These are phyloP conservation scores for Pangasius macronema DNA, from an alignment of 2,797 vertebrate genomes.

Conservation along the genomic window DNA sequence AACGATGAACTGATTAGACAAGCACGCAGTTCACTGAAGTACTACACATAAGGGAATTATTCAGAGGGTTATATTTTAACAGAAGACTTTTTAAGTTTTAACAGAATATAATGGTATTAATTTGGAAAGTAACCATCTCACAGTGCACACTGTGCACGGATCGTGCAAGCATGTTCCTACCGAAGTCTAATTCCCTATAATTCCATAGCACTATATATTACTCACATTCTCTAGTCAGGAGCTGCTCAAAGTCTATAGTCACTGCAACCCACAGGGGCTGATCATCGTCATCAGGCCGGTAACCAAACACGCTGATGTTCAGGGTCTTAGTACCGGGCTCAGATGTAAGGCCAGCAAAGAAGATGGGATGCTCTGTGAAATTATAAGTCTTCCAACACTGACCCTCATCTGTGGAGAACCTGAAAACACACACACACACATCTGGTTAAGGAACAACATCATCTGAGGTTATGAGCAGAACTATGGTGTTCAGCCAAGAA, in stretches of 20 bases:
- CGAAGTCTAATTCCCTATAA: not conserved
- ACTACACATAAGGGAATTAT: not conserved
- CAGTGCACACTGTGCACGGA: not conserved
- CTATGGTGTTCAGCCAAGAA: not conserved
- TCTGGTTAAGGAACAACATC: not conserved
- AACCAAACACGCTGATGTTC: constrained; percentile 82
- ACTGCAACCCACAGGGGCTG: constrained; percentile 80
- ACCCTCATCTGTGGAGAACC: constrained; percentile 82
- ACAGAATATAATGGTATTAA: not conserved
- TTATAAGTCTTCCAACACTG: constrained; percentile 80
- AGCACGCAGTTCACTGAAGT: not conserved
- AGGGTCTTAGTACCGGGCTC: constrained; percentile 79
- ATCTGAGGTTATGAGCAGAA: not conserved
- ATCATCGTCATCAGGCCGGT: constrained; percentile 72
- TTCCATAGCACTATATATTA: constrained; percentile 5
- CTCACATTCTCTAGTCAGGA: constrained; percentile 79
- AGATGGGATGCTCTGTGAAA: constrained; percentile 80
- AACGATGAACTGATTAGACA: not conserved
- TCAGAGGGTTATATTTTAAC: not conserved
- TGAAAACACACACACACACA: constrained; percentile 44
- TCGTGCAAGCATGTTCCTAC: not conserved
- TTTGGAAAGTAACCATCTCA: not conserved
- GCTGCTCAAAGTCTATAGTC: constrained; percentile 80
- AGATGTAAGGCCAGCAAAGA: constrained; percentile 76
- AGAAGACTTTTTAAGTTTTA: not conserved